Conservation (phyloP, 2,888 invertebrate genomes). For the Blomia tropicalis region DNA sequence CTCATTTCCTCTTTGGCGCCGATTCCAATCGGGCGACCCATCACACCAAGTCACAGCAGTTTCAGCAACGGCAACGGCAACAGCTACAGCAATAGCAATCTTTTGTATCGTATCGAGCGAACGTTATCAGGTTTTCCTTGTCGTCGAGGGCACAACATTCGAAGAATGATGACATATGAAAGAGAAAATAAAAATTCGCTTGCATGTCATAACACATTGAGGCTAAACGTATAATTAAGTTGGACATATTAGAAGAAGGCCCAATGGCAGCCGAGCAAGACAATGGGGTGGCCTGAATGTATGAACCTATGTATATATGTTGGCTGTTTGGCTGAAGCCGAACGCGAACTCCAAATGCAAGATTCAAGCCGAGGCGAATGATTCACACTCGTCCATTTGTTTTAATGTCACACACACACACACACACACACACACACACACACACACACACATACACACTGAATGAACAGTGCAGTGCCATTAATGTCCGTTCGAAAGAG, state of each 20-base stretch:
- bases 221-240: conserved; percentile 18
- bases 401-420: conserved; percentile 13
- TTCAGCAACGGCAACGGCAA: too few species aligned
- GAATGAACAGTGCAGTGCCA: too few species aligned
- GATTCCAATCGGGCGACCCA: background rate
- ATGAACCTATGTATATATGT: too few species aligned
- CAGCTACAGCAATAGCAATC: too few species aligned
- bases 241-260: background rate
- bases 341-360: too few species aligned
- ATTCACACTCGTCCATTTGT: conserved; percentile 13
- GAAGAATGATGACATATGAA: conserved; percentile 15
- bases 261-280: background rate
- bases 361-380: too few species aligned
- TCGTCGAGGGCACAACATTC: background rate
- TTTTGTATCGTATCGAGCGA: background rate
- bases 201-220: conserved; percentile 19
- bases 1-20: background rate
- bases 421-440: too few species aligned
- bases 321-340: background rate
- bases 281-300: too few species aligned
- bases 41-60: background rate
- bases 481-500: background rate
- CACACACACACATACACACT: too few species aligned
- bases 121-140: conserved; percentile 1
- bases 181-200: conserved; percentile 17